Evolutionary conservation across 1,140 invertebrate species (phyloP), one percentile per base, ranked within the genome.

Genomic region (Maniola jurtina): DNA sequence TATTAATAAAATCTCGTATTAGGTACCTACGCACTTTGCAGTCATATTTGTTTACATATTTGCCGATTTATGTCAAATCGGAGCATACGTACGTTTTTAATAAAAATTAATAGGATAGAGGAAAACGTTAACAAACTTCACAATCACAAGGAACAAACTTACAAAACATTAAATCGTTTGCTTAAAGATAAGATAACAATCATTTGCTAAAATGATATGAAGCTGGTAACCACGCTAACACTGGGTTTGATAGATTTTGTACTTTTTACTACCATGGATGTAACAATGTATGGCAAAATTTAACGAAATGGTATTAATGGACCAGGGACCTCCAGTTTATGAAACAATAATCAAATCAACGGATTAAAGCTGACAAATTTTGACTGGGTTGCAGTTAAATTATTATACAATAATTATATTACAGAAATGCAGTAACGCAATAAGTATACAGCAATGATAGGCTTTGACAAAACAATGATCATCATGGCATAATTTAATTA

Each of bases 61-160:
- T 33, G 48, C 15, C 6, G 13, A 25, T 25, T 25, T 25, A 0
- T 25, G 14, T 33, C 1, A 16, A 52, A 33, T 52, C 1, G 25
- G 13, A 14, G 2, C 2, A 14, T 15, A 48, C n/a, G 3, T 15
- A n/a, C n/a, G 15, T 4, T 0, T 52, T 25, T 6, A 52, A 13
- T n/a, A 45, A 45, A 45, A 45, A n/a, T 13, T 52, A 52, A 6
- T 52, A 62, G 35, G 10, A 61, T n/a, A 13, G 42, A 68, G 47
- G 34, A 42, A 68, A 71, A 69, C 64, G 45, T 63, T 61, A 72
- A 72, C 67, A 68, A 68, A 68, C 58, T 64, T 57, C 52, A 71
- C 58, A 69, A 66, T 72, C 68, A 69, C 67, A 64, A 69, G 70
- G 67, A 72, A 70, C 67, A 70, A 72, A 72, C 64, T 64, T 48